A percentile compares a stretch with the other conserved stretches of the same genome.
phyloP scores from a whole-genome alignment of 2,888 invertebrate species.

The Salpingus planirostris region DNA sequence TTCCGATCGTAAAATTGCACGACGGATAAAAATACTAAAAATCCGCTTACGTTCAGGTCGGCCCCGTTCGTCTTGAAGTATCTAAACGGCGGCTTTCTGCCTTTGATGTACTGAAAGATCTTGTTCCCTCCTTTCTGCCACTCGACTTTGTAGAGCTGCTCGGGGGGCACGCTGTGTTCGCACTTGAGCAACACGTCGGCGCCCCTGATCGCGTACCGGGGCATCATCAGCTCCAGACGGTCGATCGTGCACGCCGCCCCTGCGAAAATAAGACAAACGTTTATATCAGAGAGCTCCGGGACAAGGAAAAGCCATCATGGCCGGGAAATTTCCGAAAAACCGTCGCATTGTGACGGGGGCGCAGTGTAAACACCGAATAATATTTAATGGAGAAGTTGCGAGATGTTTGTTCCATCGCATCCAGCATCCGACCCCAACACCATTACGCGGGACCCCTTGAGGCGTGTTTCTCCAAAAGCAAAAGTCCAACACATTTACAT shows the following conservation, averaged over 20 bases:
- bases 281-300: background rate
- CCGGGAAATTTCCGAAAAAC: background rate
- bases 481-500: too few species aligned
- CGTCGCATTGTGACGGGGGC: too few species aligned
- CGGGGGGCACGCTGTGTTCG: slow-evolving; percentile 64
- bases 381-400: too few species aligned
- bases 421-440: too few species aligned
- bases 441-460: too few species aligned
- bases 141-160: slow-evolving; percentile 70
- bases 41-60: slow-evolving; percentile 61
- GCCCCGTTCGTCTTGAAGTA: slow-evolving; percentile 58
- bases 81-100: slow-evolving; percentile 64
- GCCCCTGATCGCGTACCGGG: slow-evolving; percentile 61
- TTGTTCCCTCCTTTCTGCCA: slow-evolving; percentile 62
- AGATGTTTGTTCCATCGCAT: too few species aligned
- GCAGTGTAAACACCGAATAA: background rate
- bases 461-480: too few species aligned
- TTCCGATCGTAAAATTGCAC: too few species aligned
- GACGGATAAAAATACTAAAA: background rate
- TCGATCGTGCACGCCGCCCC: slow-evolving; percentile 35
- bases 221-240: slow-evolving; percentile 40
- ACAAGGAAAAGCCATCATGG: background rate
- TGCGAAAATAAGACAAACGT: slow-evolving; percentile 20
- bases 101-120: slow-evolving; percentile 73
- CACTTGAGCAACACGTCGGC: slow-evolving; percentile 64